Evolutionary conservation across 2,113 vertebrate species (phyloP).

Genomic region (Syngnathoides biaculeatus): DNA sequence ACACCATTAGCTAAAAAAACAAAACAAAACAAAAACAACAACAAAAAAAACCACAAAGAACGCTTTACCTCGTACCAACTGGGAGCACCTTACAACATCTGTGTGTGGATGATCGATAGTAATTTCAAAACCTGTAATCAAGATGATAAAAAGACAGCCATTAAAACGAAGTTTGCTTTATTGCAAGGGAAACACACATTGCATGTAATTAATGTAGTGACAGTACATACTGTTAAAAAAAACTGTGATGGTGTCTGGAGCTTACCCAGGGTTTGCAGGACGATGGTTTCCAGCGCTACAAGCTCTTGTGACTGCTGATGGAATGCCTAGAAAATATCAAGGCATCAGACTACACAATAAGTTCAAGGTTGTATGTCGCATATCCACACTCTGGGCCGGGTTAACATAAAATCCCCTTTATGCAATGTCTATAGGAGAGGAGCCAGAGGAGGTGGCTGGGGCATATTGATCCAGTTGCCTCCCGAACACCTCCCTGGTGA

Average conservation of each 20-base stretch:
- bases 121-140: conserved; percentile 95
- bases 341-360: not conserved
- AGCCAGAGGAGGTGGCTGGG: no score
- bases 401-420: not conserved
- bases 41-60: conserved; percentile 10
- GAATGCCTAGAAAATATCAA: conserved; percentile 82
- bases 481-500: no score
- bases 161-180: conserved; percentile 3
- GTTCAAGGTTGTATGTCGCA: not conserved
- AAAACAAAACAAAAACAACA: no score
- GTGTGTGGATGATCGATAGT: conserved; percentile 99
- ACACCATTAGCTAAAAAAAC: not conserved
- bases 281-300: conserved; percentile 96
- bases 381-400: not conserved
- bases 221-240: not conserved
- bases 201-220: no score
- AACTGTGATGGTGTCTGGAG: not conserved
- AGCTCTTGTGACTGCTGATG: conserved; percentile 97
- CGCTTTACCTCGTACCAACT: conserved; percentile 95
- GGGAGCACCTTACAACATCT: conserved; percentile 99
- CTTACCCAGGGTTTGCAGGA: conserved; percentile 98
- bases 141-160: not conserved
- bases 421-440: not conserved
- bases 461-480: no score
- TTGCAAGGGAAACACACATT: not conserved